Conservation (phyloP, 2,888 invertebrate genomes). For the Tineola bisselliella region DNA sequence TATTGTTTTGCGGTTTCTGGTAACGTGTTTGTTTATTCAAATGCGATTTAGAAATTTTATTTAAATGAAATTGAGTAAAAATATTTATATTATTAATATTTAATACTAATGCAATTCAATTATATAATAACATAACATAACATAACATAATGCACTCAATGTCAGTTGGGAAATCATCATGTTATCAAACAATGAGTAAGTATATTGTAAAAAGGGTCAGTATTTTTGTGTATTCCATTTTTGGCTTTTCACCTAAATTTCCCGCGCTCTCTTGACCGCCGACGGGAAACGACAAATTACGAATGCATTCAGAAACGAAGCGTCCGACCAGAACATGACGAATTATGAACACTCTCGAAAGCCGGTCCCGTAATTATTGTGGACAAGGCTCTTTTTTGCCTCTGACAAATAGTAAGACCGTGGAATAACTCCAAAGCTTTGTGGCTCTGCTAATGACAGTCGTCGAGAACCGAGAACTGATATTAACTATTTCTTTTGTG, state of each 20-base stretch:
- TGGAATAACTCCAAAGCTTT: slow-evolving; percentile 61
- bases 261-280: slow-evolving; percentile 38
- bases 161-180: background rate
- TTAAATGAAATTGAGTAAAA: too few species aligned
- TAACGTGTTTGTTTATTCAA: too few species aligned
- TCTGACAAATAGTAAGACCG: slow-evolving; percentile 64
- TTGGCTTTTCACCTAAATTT: slow-evolving; percentile 22
- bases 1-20: background rate
- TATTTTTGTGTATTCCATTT: background rate
- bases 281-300: slow-evolving; percentile 64
- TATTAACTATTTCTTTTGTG: slow-evolving; percentile 66
- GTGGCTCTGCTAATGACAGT: slow-evolving; percentile 64
- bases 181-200: background rate
- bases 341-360: slow-evolving; percentile 60
- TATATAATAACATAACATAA: background rate
- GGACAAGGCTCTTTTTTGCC: slow-evolving; percentile 65
- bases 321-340: slow-evolving; percentile 66
- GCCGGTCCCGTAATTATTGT: slow-evolving; percentile 67
- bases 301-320: slow-evolving; percentile 55
- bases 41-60: too few species aligned
- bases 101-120: too few species aligned
- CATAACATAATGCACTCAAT: background rate
- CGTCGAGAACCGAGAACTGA: slow-evolving; percentile 51
- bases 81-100: too few species aligned
- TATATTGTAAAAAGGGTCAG: background rate